Conservation (phyloP, 2,113 vertebrate species). For the Odontophorus gujanensis region DNA sequence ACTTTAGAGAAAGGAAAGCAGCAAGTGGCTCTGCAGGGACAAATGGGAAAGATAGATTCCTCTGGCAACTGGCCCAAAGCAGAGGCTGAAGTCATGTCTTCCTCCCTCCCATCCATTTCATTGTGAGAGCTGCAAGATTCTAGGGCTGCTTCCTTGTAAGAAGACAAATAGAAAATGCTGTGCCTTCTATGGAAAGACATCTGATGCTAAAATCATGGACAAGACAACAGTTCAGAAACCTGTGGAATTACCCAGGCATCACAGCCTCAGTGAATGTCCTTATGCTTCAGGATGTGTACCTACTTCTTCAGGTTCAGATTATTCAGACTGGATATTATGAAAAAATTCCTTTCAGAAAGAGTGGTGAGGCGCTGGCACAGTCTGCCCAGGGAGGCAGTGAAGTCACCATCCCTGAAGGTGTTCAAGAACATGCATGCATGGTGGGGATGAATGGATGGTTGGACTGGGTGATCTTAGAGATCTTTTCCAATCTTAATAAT, state of each 20-base stretch:
- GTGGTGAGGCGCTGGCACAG: too few relatives aligned
- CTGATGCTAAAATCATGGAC: neutral
- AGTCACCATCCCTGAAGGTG: too few relatives aligned
- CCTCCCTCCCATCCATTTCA: neutral
- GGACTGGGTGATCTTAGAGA: too few relatives aligned
- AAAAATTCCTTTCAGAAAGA: too few relatives aligned
- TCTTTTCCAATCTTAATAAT: too few relatives aligned
- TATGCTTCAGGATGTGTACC: fast-evolving
- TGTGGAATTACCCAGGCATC: neutral
- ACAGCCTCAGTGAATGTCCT: neutral
- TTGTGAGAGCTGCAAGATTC: neutral
- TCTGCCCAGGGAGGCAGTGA: too few relatives aligned
- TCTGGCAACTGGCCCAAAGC: neutral
- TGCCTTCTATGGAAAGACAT: neutral
- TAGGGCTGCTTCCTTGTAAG: neutral
- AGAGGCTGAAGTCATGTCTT: neutral
- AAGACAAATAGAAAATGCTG: neutral
- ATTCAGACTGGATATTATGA: too few relatives aligned
- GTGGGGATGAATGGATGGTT: too few relatives aligned
- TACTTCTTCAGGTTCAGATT: neutral
- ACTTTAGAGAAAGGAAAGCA: neutral
- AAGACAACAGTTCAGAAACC: neutral
- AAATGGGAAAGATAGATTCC: fast-evolving
- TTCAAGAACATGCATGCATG: too few relatives aligned
- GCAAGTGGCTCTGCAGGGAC: neutral